A percentile compares a stretch with the other conserved stretches of the same genome.
phyloP scores from a whole-genome alignment of 2,113 vertebrate species.

The Serilophus lunatus region DNA sequence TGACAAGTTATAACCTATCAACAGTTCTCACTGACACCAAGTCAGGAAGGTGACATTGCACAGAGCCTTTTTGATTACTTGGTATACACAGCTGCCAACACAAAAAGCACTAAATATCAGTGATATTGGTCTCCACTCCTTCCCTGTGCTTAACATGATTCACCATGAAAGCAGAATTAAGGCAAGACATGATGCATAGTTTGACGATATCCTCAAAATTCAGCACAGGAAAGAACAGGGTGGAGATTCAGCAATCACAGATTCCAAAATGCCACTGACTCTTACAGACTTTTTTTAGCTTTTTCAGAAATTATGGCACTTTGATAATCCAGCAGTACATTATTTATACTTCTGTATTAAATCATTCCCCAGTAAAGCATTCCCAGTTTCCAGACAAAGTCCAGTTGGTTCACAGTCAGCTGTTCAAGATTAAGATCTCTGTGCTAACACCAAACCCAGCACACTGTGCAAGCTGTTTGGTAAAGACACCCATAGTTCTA shows the following conservation, averaged over 20 bases:
- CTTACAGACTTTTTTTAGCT: background rate
- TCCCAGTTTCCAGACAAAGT: background rate
- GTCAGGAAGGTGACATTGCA: background rate
- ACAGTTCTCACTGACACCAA: background rate
- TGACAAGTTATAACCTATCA: background rate
- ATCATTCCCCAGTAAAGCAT: background rate
- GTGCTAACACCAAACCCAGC: background rate
- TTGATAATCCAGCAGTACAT: background rate
- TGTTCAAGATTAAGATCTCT: background rate
- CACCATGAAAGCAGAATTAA: background rate
- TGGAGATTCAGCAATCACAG: background rate
- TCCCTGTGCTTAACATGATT: background rate
- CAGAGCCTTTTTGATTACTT: background rate
- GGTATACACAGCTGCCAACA: background rate
- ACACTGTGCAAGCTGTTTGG: background rate
- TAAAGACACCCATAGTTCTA: background rate
- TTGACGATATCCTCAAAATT: background rate
- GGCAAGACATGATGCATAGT: background rate
- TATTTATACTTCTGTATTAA: background rate
- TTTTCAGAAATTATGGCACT: background rate
- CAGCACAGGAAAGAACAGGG: background rate
- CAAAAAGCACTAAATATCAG: background rate
- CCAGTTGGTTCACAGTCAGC: background rate
- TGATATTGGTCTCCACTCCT: background rate
- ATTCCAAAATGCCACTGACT: background rate